Evolutionary conservation across 2,888 invertebrate species (phyloP), one percentile per base, ranked within the genome.

Genomic region (Pyralis farinalis): DNA sequence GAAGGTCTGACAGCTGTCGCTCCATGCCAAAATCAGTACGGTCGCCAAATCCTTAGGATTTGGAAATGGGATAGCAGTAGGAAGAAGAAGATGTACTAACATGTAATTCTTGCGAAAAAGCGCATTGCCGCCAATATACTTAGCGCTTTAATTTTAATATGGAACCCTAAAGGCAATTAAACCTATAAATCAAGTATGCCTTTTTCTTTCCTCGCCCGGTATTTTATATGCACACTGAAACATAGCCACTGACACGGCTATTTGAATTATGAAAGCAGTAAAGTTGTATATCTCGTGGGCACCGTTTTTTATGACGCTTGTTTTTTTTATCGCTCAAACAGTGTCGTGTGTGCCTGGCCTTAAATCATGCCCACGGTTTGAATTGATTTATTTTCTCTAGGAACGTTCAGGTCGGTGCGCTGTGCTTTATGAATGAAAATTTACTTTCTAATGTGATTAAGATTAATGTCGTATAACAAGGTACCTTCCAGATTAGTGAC

Each of bases 181-280:
- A 77, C 62, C 65, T 51, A 77, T 86, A 85, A 85, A 85, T 86
- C 85, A 84, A 65, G 74, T 66, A 57, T 65, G 64, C 65, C 61
- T 53, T 63, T 63, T 69, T 61, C 58, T 59, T 54, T 16, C n/a
- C 16, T 16, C 3, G 16, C 16, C 49, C 51, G 61, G 63, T 53
- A 64, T 72, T 81, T 82, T 76, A 76, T 74, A 16, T 16, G 16
- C 16, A 16, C 16, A 16, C 16, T 16, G 69, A 63, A 70, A 69
- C 67, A 53, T 63, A 63, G 64, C 64, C 62, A 69, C 76, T 75
- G 77, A 75, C 79, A 70, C 60, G 63, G 69, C 73, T 70, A 63
- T 80, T 80, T 86, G 86, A 86, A 75, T 76, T 84, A 87, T 84
- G 82, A 80, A 80, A 78, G 76, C 75, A 76, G 71, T 78, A 76